phyloP scores from a whole-genome alignment of 1,140 invertebrate genomes.

The Drosophila lowei region DNA sequence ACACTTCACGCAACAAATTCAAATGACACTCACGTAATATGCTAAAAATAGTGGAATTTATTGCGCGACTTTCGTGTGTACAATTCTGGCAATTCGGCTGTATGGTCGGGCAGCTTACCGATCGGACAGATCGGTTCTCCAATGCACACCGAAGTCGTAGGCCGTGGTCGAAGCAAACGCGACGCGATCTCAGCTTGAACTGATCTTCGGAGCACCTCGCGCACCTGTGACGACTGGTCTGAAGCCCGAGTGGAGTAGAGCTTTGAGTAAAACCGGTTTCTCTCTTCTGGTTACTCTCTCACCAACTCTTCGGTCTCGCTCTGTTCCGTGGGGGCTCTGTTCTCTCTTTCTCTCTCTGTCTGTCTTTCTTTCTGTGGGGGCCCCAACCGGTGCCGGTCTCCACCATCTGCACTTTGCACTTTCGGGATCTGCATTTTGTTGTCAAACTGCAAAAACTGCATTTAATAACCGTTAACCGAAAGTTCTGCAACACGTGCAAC shows the following conservation, averaged over 20 bases:
- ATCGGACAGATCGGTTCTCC: constrained; percentile 11
- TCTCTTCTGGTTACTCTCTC: constrained; percentile 5
- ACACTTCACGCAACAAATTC: constrained; percentile 55
- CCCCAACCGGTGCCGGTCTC: constrained; percentile 24
- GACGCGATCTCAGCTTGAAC: constrained; percentile 66
- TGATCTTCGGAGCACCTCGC: constrained; percentile 46
- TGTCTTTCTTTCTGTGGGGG: background rate
- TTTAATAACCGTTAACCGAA: constrained; percentile 80
- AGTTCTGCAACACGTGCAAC: constrained; percentile 74
- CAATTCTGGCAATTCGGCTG: constrained; percentile 32
- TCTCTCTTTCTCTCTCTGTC: background rate
- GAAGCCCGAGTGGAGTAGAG: constrained; percentile 27
- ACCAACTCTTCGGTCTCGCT: no score
- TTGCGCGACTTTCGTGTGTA: constrained; percentile 45
- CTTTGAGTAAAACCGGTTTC: constrained; percentile 47
- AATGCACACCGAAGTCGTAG: constrained; percentile 18
- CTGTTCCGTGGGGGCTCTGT: constrained; percentile 2
- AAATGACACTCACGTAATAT: constrained; percentile 78
- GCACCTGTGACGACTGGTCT: constrained; percentile 69
- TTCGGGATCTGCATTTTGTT: constrained; percentile 62
- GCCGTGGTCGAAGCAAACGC: constrained; percentile 48
- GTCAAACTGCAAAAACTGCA: constrained; percentile 75
- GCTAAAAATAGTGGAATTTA: constrained; percentile 79
- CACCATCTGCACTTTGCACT: constrained; percentile 74
- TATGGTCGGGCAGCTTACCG: constrained; percentile 19